Evolutionary conservation across 1,140 invertebrate genomes (phyloP), one percentile per base, ranked within the genome.

Genomic region (Protaetia brevitarsis): DNA sequence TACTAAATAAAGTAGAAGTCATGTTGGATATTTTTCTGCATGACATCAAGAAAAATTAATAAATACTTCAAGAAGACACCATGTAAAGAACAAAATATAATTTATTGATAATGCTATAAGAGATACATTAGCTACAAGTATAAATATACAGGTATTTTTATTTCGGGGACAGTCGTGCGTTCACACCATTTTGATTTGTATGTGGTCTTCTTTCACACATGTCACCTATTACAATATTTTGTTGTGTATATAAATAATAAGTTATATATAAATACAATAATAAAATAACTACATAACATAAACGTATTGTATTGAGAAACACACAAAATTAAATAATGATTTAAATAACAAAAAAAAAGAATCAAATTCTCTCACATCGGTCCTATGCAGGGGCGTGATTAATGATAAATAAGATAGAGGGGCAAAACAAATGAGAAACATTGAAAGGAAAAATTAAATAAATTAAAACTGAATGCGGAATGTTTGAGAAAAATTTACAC

Each of bases 251-350:
- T 76, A 78, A 78, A 78, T 78, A 79, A 79, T 79, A 79, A 74
- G 78, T 30, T 76, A 79, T 79, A 78, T 78, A 79, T 78, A 77
- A 78, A 29, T 30, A 62, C 76, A 77, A 76, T 74, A 73, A 74
- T 77, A 79, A 78, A 78, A 78, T 77, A 77, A 77, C 73, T 76
- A 78, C 66, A 77, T 78, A 79, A 79, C 77, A 78, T 78, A 77
- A 76, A 77, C 73, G 70, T 73, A 70, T 75, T 71, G 75, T 72
- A 75, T 71, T 74, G 71, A 74, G 72, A 77, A 78, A 78, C 75
- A 77, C 71, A 76, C 71, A 76, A 77, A 45, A 77, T 78, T 78
- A 77, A 78, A 77, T 77, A 77, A 77, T 77, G 73, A 72, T 76
- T 77, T 77, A 77, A 77, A 76, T 77, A 77, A 78, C 75, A 77